Base-by-base conservation (phyloP, 2,888 invertebrate genomes). In the Heliconius sara region DNA sequence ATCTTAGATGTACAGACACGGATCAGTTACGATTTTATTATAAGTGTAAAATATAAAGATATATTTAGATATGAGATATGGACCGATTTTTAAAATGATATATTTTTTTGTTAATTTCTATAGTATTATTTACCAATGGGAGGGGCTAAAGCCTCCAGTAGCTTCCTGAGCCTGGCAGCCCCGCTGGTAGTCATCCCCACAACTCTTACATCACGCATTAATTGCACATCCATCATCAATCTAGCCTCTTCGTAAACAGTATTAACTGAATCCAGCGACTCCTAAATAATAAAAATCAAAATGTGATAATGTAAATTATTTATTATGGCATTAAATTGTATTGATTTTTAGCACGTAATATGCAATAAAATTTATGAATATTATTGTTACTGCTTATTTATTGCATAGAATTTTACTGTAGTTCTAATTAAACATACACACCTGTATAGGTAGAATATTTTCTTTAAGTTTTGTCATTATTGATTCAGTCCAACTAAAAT, bases 161-260 rank as follows among this genome's bases (percentile, higher is more conserved):
- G 88, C 43, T 96, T 95, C 81, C 96, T 96, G 68, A 96, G 91
- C 80, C 96, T 96, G 0, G 98, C 97, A 1, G 97, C 98, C 72
- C 97, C 97, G 0, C 97, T 97, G 0, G 98, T 98, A 0, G 98
- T 98, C 96, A 98, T 96, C 7, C 97, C 98, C 57, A 98, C 90
- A 2, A 97, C 95, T 83, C 95, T 89, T 47, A 91, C 93, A 9
- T 91, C 83, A 79, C 89, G 91, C 79, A 97, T 91, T 43, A 96
- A 86, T 84, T 95, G 88, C 82, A 95, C 91, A 85, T 97, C 96
- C 81, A 95, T 91, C 79, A 96, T 93, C 87, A 95, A 95, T 82
- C 94, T 95, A 5, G 95, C 86, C 82, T 96, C 96, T 73, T 95
- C 96, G 80, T 90, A 92, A 4, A 86, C 86, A 4, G 82, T 79